Percentiles rank a stretch among this genome's conserved stretches.
These are phyloP conservation scores for Drosophila suboccidentalis DNA, from an alignment of 2,888 invertebrate species.

Conservation along the genomic window DNA sequence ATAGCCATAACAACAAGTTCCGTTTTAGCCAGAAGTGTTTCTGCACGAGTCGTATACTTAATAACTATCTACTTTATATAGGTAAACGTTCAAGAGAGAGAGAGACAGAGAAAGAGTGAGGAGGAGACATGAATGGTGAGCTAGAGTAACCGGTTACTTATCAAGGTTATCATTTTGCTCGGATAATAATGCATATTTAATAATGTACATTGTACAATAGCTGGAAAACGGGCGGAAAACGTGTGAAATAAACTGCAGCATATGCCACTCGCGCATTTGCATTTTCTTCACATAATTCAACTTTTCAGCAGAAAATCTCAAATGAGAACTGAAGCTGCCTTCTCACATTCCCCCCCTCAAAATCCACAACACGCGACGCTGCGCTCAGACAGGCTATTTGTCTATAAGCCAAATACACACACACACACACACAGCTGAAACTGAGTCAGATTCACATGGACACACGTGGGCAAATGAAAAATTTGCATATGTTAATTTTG, in stretches of 20 bases:
- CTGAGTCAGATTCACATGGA: constrained; percentile 41
- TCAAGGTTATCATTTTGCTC: constrained; percentile 60
- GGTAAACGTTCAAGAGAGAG: constrained; percentile 1
- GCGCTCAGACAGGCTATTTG: constrained; percentile 56
- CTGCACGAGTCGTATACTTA: constrained; percentile 6
- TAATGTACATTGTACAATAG: constrained; percentile 36
- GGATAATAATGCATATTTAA: constrained; percentile 66
- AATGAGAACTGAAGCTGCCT: neutral
- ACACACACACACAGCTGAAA: constrained; percentile 15
- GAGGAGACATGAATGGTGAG: too few species aligned
- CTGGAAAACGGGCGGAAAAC: constrained; percentile 4
- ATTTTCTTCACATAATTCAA: constrained; percentile 65
- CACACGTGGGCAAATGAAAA: constrained; percentile 49
- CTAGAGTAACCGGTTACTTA: constrained; percentile 45
- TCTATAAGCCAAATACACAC: constrained; percentile 46
- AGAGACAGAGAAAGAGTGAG: neutral
- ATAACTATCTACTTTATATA: neutral
- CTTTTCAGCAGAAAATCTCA: constrained; percentile 22
- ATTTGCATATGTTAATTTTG: constrained; percentile 80
- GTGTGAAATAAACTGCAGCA: constrained; percentile 23
- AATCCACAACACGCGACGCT: constrained; percentile 2
- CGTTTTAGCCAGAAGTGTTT: constrained; percentile 24
- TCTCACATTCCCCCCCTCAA: neutral
- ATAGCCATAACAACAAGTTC: constrained; percentile 30
- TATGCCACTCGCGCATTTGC: constrained; percentile 50